Evolutionary conservation across 2,888 invertebrate genomes (phyloP).

Genomic region (Hymenopus coronatus): DNA sequence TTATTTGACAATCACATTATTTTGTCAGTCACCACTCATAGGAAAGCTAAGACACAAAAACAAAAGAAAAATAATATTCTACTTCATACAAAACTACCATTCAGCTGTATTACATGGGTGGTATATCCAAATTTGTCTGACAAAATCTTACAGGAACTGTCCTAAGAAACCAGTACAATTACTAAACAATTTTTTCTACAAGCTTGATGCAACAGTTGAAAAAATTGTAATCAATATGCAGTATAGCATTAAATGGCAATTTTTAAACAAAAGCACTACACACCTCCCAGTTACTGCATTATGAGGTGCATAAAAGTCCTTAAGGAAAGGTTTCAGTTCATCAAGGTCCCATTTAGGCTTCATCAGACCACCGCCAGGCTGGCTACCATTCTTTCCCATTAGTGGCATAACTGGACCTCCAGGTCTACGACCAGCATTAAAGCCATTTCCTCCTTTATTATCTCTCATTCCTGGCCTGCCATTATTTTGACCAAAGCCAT

Average conservation of each 20-base stretch:
- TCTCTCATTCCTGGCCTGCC: not conserved
- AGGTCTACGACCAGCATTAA: not conserved
- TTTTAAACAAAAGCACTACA: not conserved
- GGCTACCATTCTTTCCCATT: constrained; percentile 44
- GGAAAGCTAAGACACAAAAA: not conserved
- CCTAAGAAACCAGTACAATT: no score
- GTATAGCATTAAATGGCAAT: not conserved
- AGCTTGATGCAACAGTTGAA: not conserved
- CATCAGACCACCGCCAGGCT: constrained; percentile 74
- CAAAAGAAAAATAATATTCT: not conserved
- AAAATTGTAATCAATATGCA: not conserved
- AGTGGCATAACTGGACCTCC: not conserved
- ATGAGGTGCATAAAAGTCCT: constrained; percentile 90
- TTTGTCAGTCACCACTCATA: no score
- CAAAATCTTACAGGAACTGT: no score
- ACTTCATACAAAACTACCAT: no score
- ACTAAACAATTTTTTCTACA: no score
- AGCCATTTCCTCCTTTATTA: not conserved
- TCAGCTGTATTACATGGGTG: no score
- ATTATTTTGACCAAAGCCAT: not conserved
- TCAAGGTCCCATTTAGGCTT: constrained; percentile 87
- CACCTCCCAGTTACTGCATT: constrained; percentile 63
- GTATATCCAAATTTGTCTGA: no score
- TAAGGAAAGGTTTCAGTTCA: constrained; percentile 80
- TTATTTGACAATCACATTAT: not conserved